Percentiles rank a stretch among this genome's conserved stretches.
Conservation (phyloP, 2,888 invertebrate species). For the Ischnura elegans region DNA sequence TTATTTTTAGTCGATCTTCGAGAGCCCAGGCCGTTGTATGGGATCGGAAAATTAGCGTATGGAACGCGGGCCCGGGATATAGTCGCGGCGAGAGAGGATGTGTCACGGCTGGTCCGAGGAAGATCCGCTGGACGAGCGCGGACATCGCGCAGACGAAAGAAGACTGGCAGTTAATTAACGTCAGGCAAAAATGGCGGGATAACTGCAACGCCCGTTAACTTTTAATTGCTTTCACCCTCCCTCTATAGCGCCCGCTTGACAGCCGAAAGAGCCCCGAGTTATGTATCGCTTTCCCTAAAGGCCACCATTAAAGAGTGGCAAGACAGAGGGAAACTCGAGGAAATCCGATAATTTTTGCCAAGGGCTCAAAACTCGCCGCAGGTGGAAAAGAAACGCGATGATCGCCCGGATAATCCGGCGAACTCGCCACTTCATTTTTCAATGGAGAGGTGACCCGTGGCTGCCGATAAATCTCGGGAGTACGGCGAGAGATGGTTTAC, state of each 20-base stretch:
- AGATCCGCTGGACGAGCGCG: not conserved
- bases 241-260: not conserved
- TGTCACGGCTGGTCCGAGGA: slow-evolving; percentile 25
- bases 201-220: slow-evolving; percentile 17
- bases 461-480: not conserved
- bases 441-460: not conserved
- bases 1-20: slow-evolving; percentile 67
- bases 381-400: not conserved
- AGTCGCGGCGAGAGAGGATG: slow-evolving; percentile 16
- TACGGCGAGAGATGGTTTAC: not conserved
- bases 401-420: not conserved
- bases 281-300: not conserved
- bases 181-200: slow-evolving; percentile 27
- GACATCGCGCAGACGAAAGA: not conserved
- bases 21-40: slow-evolving; percentile 64
- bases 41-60: slow-evolving; percentile 65
- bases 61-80: slow-evolving; percentile 57
- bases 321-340: not conserved
- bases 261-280: not conserved
- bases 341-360: not conserved
- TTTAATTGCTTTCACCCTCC: not conserved
- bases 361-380: not conserved
- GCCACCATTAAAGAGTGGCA: slow-evolving; percentile 2
- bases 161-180: slow-evolving; percentile 20
- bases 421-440: not conserved